Percentiles rank a stretch among this genome's conserved stretches.
Conservation (phyloP, 2,797 vertebrate species). For the Girardinus metallicus region DNA sequence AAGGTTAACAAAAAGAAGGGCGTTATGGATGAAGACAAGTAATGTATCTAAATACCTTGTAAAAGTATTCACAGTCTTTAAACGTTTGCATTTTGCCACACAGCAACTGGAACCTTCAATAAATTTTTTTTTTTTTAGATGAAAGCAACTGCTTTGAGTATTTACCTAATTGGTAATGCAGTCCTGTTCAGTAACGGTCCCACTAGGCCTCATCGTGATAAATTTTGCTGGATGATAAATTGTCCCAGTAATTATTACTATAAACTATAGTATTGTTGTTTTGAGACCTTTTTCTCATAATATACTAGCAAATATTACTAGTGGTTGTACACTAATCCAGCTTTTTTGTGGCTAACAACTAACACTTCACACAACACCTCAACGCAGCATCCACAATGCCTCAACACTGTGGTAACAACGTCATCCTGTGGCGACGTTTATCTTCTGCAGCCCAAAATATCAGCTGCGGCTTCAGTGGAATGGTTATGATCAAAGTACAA, state of each 20-base stretch:
- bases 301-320: neutral
- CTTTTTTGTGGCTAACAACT: neutral
- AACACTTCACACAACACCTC: neutral
- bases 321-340: neutral
- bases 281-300: no score
- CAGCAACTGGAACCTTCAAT: neutral
- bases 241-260: no score
- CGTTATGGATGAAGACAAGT: slow-evolving; percentile 14
- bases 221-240: no score
- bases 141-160: neutral
- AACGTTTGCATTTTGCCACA: neutral
- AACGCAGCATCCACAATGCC: neutral
- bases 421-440: neutral
- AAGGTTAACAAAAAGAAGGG: slow-evolving; percentile 34
- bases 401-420: neutral
- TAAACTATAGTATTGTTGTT: no score
- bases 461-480: neutral
- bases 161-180: neutral
- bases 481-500: neutral
- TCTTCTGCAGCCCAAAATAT: neutral
- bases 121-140: neutral
- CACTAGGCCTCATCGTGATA: neutral
- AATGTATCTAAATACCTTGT: neutral
- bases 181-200: neutral
- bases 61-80: neutral